Evolutionary conservation across 2,113 vertebrate genomes (phyloP), one percentile per base, ranked within the genome.

Genomic region (Morone chrysops): DNA sequence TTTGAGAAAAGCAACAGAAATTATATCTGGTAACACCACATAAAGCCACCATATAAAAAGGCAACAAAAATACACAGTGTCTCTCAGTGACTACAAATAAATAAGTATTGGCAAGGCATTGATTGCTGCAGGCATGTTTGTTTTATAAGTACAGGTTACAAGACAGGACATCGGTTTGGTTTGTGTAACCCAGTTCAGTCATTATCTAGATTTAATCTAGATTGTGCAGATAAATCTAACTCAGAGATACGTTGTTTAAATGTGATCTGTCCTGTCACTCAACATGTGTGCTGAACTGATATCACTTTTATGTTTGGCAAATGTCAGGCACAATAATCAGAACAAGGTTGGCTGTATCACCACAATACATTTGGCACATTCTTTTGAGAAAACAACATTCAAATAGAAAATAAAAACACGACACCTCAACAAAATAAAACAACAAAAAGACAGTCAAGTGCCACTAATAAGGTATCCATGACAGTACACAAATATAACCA

Each of bases 301-400:
- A 82, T 90, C 85, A 78, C 87, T 87, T 68, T 73, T 84, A 77
- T 82, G 89, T 93, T 93, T 92, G 88, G 90, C 87, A 88, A 91
- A 92, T 90, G 88, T 89, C 90, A 93, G 93, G 90, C 92, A 94
- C 92, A 90, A 92, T 90, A 85, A 93, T 83, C 84, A 91, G 71
- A 94, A 92, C 79, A 90, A 92, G 78, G 70, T 86, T 92, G 91
- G 91, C 90, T 90, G 81, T 88, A 84, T 92, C 81, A 93, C 93
- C 87, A 91, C 89, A 91, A 93, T 91, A 93, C 88, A 91, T 95
- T 95, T 95, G 94, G 93, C 94, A 96, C 94, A 95, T 94, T 95
- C 89, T 86, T 88, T 87, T 81, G 67, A 92, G 76, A 93, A 90
- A 95, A 92, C 61, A 91, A 94, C 89, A 93, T 91, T 93, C 83